Evolutionary conservation across 2,113 vertebrate genomes (phyloP).

Genomic region (Ranitomeya imitator): DNA sequence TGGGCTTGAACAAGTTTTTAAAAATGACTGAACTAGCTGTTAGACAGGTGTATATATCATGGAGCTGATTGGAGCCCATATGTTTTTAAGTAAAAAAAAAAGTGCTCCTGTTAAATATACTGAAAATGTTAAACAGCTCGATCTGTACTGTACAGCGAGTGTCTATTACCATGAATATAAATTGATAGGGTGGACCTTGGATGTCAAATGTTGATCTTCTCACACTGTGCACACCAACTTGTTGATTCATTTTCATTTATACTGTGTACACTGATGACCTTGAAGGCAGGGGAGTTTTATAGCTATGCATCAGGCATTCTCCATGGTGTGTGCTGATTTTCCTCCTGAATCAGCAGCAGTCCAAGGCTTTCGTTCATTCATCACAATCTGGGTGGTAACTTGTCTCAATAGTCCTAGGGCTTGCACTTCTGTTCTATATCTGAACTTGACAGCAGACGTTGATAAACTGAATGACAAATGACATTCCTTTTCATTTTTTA

Average conservation of each 20-base stretch:
- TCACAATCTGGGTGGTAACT: slow-evolving; percentile 50
- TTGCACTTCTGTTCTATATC: not conserved
- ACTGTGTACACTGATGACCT: not conserved
- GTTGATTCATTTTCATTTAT: slow-evolving; percentile 27
- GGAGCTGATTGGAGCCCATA: not conserved
- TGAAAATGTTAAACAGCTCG: not conserved
- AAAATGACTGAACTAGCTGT: slow-evolving; percentile 7
- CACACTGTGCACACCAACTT: slow-evolving; percentile 14
- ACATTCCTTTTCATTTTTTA: slow-evolving; percentile 41
- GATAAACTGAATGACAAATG: slow-evolving; percentile 14
- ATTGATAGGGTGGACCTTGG: slow-evolving; percentile 41
- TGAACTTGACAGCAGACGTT: slow-evolving; percentile 45
- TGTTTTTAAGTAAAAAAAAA: slow-evolving; percentile 11
- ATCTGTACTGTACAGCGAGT: not conserved
- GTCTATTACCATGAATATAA: slow-evolving; percentile 37
- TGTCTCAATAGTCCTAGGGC: slow-evolving; percentile 50
- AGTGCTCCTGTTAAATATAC: not conserved
- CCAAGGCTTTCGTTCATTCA: slow-evolving; percentile 33
- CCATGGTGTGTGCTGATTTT: slow-evolving; percentile 32
- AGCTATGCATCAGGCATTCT: slow-evolving; percentile 25
- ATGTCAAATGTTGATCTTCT: slow-evolving; percentile 37
- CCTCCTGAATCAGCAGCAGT: slow-evolving; percentile 14
- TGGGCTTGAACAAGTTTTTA: slow-evolving; percentile 10
- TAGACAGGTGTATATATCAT: slow-evolving; percentile 26
- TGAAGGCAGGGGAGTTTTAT: not conserved